Evolutionary conservation across 2,888 invertebrate genomes (phyloP), one percentile per base, ranked within the genome.

Genomic region (Acleris holmiana): DNA sequence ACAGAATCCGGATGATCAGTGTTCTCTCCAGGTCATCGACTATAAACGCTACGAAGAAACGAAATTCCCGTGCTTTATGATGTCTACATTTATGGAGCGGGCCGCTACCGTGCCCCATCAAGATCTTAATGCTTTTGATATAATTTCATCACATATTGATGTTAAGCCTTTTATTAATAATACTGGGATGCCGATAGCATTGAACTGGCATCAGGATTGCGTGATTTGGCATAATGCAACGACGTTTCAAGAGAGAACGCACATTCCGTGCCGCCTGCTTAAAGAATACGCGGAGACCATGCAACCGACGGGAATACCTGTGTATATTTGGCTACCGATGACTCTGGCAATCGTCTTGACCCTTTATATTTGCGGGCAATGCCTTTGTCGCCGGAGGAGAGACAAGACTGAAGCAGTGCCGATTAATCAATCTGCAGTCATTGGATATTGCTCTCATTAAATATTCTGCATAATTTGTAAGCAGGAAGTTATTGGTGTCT

Each of bases 141-240:
- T 91, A 66, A 79, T 85, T 5, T 82, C 86, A 4, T 75, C 86
- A 2, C 79, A 80, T 51, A 79, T 86, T 25, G 78, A 86, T 58
- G 82, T 88, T 6, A 82, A 78, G 66, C 76, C 84, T n/a, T 83
- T 77, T 59, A 66, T 82, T n/a, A 74, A 79, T 4, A 69, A 69
- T 15, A 79, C 80, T 19, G 85, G 82, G 0, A 69, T 78, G 7
- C 74, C 78, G 6, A 67, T 89, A 25, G 75, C 76, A 65, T 79
- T 90, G 58, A 85, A 78, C 0, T 76, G 79, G 18, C 79, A 84
- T 8, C 87, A 88, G 57, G 83, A 85, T 56, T 91, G 91, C 66
- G 77, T 89, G 29, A 69, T 91, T 40, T 91, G 91, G 91, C 88
- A 88, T 66, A 91, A 91, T 65, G 70, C 82, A 19, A 84, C 87